Percentiles rank a stretch among this genome's conserved stretches.
phyloP scores from a whole-genome alignment of 2,113 vertebrate species.

The Trachemys scripta region DNA sequence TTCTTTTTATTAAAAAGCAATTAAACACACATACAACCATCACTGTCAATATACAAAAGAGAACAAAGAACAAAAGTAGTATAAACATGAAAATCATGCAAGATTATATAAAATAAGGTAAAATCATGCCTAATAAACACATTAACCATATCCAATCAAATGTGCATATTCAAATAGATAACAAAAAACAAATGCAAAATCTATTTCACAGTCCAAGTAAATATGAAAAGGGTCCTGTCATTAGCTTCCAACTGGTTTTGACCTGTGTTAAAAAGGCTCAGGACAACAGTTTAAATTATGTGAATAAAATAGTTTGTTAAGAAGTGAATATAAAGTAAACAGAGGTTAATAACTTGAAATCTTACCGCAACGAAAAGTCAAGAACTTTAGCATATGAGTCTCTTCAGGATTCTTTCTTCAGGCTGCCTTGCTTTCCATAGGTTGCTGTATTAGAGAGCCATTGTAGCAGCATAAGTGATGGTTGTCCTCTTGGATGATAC shows the following conservation, averaged over 20 bases:
- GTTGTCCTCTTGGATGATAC: too few relatives aligned
- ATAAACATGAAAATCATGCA: constrained; percentile 29
- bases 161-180: not conserved
- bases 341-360: not conserved
- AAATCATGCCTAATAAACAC: not conserved
- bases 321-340: not conserved
- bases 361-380: not conserved
- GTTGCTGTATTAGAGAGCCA: not conserved
- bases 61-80: not conserved
- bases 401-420: not conserved
- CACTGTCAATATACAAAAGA: not conserved
- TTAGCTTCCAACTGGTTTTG: not conserved
- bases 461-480: not conserved
- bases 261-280: not conserved
- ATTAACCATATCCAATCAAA: not conserved
- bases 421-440: not conserved
- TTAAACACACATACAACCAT: not conserved
- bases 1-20: not conserved
- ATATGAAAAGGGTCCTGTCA: not conserved
- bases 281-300: not conserved
- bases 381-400: not conserved
- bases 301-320: not conserved
- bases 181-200: constrained; percentile 19
- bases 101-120: constrained; percentile 12
- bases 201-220: not conserved